phyloP scores from a whole-genome alignment of 2,888 invertebrate genomes.

The Drosophila silvestris region DNA sequence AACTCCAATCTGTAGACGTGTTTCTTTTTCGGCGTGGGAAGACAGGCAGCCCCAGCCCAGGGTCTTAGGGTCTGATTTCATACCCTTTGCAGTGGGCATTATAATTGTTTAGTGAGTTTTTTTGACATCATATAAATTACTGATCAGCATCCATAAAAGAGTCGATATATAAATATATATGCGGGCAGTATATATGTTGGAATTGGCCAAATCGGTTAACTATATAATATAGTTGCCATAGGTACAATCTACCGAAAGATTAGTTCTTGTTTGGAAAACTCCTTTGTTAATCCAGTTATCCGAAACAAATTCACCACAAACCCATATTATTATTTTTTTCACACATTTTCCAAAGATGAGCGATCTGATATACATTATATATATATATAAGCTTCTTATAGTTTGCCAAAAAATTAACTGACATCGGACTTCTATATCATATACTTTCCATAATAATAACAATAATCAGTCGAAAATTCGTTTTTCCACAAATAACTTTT shows the following conservation, averaged over 20 bases:
- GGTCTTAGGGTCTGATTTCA: not conserved
- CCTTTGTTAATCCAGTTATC: not conserved
- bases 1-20: not conserved
- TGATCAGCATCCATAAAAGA: not conserved
- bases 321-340: too few species aligned
- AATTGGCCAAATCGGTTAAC: not conserved
- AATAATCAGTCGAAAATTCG: not conserved
- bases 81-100: not conserved
- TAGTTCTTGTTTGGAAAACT: not conserved
- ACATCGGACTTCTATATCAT: too few species aligned
- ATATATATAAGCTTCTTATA: not conserved
- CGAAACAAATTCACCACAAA: not conserved
- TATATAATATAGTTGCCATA: not conserved
- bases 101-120: not conserved
- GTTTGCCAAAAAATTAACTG: not conserved
- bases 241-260: not conserved
- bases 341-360: not conserved
- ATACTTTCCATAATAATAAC: not conserved
- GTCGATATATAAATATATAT: not conserved
- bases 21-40: conserved; percentile 54
- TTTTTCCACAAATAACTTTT: not conserved
- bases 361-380: not conserved
- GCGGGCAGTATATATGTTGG: not conserved
- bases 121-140: not conserved
- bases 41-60: conserved; percentile 19